Base-by-base conservation (phyloP, 1,140 invertebrate genomes). In the Scaptodrosophila lebanonensis region DNA sequence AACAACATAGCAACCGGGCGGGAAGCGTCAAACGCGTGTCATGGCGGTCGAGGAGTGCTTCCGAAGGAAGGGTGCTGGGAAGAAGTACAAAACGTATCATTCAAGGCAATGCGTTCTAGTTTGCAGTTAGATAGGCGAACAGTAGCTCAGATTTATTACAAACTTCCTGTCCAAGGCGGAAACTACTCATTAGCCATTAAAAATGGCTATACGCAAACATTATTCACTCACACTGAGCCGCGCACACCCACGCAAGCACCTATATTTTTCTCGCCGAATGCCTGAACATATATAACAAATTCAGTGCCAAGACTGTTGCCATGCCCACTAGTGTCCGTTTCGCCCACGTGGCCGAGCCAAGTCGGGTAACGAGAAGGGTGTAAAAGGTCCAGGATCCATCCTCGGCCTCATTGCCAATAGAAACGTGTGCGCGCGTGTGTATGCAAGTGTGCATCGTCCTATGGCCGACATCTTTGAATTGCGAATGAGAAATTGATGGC, bases 151-250 rank as follows among this genome's bases (percentile, higher is more conserved):
- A 82, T 82, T 82, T 82, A 82, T 82, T 82, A 79, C 75, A 51
- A 60, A 82, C 75, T 82, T 82, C 75, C 75, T 82, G 75, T 75
- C 75, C 69, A 58, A 82, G 75, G 75, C 66, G 75, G 75, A 82
- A 82, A 82, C 75, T 83, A 82, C 75, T 82, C 75, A 82, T 82
- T 82, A 82, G 75, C 75, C 75, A 82, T 82, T 82, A 82, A 82
- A 82, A 82, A 82, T 82, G 75, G 75, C 83, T 82, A 82, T 82
- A 76, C 75, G 75, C 75, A 82, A 82, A 82, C 75, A 82, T 82
- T 82, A 82, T 82, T 82, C 75, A 82, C 69, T 64, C 53, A 16
- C 58, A 49, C 53, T 51, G 64, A 75, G 76, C 75, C 75, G 52
- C 70, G 67, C 62, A 50, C 61, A 69, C 52, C 3, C 32, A 33